phyloP scores from a whole-genome alignment of 2,888 invertebrate species.

The Hylaea fasciaria region DNA sequence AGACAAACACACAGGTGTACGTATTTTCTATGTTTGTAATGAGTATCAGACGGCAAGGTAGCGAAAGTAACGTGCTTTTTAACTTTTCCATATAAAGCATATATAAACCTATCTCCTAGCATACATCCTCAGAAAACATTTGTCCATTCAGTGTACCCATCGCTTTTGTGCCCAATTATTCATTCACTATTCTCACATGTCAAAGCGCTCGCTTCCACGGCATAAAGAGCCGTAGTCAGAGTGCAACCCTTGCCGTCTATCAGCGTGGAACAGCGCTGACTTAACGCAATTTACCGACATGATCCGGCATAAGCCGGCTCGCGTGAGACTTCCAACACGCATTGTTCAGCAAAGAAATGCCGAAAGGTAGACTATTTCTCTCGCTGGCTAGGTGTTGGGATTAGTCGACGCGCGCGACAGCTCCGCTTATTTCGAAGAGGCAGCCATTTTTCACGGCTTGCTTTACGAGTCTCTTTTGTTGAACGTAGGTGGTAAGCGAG shows the following conservation, averaged over 20 bases:
- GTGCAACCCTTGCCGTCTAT: constrained; percentile 54
- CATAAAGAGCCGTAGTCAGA: constrained; percentile 35
- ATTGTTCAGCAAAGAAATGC: constrained; percentile 48
- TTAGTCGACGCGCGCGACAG: constrained; percentile 1
- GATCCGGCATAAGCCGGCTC: constrained; percentile 53
- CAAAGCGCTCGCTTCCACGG: constrained; percentile 17
- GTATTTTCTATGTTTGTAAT: no score
- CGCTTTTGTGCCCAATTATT: constrained; percentile 13
- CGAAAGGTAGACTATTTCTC: constrained; percentile 33
- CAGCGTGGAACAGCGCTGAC: constrained; percentile 53
- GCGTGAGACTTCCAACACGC: constrained; percentile 35
- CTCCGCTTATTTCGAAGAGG: not conserved
- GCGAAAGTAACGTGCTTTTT: no score
- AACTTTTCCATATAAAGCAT: no score
- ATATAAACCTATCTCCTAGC: no score
- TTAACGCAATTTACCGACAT: constrained; percentile 63
- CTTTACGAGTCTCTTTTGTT: not conserved
- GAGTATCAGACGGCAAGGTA: no score
- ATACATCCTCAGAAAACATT: not conserved
- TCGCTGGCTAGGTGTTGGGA: constrained; percentile 5
- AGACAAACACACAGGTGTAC: no score
- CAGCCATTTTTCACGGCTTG: not conserved
- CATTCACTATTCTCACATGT: constrained; percentile 19
- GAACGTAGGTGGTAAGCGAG: no score
- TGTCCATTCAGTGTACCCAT: not conserved